Conservation (phyloP, 2,888 invertebrate genomes). For the Gastracanthus pulcherrimus region DNA sequence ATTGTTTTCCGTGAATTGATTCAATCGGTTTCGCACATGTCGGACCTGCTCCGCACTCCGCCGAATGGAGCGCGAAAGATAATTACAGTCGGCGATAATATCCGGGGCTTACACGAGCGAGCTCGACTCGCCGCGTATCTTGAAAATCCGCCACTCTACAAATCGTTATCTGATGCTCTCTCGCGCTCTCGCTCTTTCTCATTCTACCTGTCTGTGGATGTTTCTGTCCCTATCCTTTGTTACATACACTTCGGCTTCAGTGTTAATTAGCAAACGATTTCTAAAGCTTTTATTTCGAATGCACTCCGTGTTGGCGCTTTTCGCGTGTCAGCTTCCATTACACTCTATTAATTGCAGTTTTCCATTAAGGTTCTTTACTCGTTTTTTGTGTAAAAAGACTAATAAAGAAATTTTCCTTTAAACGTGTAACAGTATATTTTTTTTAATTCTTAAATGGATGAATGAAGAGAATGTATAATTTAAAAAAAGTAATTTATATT, state of each 20-base stretch:
- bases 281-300: slow-evolving; percentile 33
- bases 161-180: slow-evolving; percentile 44
- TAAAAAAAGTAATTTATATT: neutral
- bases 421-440: no score
- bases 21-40: slow-evolving; percentile 6
- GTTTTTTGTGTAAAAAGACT: neutral
- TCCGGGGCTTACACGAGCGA: slow-evolving; percentile 25
- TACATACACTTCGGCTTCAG: neutral
- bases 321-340: neutral
- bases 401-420: no score
- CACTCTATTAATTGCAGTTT: slow-evolving; percentile 23
- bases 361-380: slow-evolving; percentile 12
- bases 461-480: neutral
- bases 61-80: slow-evolving; percentile 3
- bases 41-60: neutral
- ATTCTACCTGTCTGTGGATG: neutral
- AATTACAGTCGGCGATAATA: slow-evolving; percentile 29
- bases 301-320: neutral
- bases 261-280: slow-evolving; percentile 45
- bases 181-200: neutral
- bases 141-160: slow-evolving; percentile 22
- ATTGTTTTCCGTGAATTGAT: slow-evolving; percentile 24
- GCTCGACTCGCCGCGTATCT: neutral
- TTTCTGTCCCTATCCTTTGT: slow-evolving; percentile 19
- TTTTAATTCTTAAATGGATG: no score